phyloP scores from a whole-genome alignment of 30 jellyfish, hydroid and myxozoan species.

The Turritopsis rubra region DNA sequence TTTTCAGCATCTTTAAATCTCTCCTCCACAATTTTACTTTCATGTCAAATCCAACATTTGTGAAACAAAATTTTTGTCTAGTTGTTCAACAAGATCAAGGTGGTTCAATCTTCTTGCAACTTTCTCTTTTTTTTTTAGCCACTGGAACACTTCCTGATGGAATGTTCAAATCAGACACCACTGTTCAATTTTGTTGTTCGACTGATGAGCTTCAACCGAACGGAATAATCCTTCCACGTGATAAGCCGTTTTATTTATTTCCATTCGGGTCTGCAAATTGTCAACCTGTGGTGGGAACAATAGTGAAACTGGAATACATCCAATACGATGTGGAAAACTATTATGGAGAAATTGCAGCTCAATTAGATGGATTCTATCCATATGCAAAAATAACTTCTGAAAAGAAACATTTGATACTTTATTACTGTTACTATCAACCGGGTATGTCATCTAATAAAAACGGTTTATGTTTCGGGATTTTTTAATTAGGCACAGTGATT shows the following conservation, averaged over 20 bases:
- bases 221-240: slow-evolving; percentile 29
- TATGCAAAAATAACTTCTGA: slow-evolving; percentile 23
- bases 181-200: slow-evolving; percentile 18
- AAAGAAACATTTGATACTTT: slow-evolving; percentile 8
- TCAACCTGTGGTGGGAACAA: slow-evolving; percentile 29
- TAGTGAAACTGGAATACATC: slow-evolving; percentile 11
- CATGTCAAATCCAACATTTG: too few relatives aligned
- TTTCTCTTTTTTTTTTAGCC: neutral
- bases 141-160: slow-evolving; percentile 31
- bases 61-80: neutral
- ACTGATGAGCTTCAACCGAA: neutral
- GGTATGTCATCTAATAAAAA: neutral
- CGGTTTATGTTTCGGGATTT: neutral
- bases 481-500: too few relatives aligned
- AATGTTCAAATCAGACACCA: slow-evolving; percentile 35
- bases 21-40: too few relatives aligned
- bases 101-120: too few relatives aligned
- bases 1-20: too few relatives aligned
- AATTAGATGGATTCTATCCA: slow-evolving; percentile 19
- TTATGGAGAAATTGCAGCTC: slow-evolving; percentile 12
- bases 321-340: slow-evolving; percentile 31
- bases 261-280: slow-evolving; percentile 24
- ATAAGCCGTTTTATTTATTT: slow-evolving; percentile 30
- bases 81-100: too few relatives aligned
- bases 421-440: slow-evolving; percentile 35